Conservation (phyloP, 2,888 invertebrate genomes). For the Nezara viridula region DNA sequence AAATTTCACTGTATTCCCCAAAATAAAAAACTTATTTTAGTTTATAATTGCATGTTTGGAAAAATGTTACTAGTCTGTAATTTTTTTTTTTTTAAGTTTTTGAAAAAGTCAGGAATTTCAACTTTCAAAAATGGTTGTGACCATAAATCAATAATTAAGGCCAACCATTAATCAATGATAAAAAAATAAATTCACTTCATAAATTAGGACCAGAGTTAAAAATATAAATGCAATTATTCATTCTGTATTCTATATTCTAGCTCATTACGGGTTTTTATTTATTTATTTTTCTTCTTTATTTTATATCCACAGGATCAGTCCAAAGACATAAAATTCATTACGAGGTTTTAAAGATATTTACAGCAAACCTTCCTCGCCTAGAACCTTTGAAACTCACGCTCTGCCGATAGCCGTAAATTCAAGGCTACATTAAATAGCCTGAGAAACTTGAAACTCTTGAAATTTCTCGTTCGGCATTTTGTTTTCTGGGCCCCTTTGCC, state of each 20-base stretch:
- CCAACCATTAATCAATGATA: too few relatives aligned
- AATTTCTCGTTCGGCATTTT: neutral
- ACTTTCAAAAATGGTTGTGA: too few relatives aligned
- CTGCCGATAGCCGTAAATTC: slow-evolving; percentile 15
- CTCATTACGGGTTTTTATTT: neutral
- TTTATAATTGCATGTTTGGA: too few relatives aligned
- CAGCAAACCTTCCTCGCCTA: neutral
- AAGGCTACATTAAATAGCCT: neutral
- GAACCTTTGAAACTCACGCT: neutral
- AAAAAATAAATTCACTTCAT: too few relatives aligned
- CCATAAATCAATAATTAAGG: too few relatives aligned
- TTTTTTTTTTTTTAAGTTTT: too few relatives aligned
- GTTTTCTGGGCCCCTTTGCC: slow-evolving; percentile 27
- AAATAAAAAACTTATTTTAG: too few relatives aligned
- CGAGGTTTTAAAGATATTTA: neutral
- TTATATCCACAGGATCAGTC: neutral
- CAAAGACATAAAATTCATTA: neutral
- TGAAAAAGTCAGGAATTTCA: too few relatives aligned
- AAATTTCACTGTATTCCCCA: too few relatives aligned
- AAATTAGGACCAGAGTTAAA: too few relatives aligned
- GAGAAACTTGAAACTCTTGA: slow-evolving; percentile 9
- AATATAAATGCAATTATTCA: too few relatives aligned
- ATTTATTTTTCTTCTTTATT: neutral
- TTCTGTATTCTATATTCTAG: neutral
- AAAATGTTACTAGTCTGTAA: too few relatives aligned